phyloP scores from a whole-genome alignment of 2,113 vertebrate genomes.

The Prietella phreatophila region DNA sequence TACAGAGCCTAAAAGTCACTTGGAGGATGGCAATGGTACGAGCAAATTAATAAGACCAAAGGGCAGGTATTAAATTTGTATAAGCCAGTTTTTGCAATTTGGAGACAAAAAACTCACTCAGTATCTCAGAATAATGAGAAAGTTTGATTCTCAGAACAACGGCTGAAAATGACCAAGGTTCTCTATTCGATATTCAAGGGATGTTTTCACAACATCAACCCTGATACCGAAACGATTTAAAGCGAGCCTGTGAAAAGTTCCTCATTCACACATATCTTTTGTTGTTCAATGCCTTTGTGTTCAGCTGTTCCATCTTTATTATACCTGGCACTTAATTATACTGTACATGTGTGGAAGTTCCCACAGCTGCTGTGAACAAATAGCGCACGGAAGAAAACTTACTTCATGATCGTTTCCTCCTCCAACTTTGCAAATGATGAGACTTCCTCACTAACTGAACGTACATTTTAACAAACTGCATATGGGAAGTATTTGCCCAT shows the following conservation, averaged over 20 bases:
- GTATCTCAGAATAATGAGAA: not conserved
- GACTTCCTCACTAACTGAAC: not conserved
- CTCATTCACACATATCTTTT: not conserved
- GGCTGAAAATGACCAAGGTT: not conserved
- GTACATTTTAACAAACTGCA: not conserved
- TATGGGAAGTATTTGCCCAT: not conserved
- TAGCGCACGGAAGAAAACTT: not conserved
- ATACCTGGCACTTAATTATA: conserved; percentile 6
- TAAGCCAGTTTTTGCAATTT: not conserved
- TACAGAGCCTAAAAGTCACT: not conserved
- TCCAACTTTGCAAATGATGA: not conserved
- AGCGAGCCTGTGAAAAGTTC: not conserved
- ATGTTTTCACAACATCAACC: not conserved
- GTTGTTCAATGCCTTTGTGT: not conserved
- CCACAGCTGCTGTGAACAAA: not conserved
- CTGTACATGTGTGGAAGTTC: not conserved
- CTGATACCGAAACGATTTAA: not conserved
- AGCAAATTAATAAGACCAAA: not conserved
- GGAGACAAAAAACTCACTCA: no score
- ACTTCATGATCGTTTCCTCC: not conserved
- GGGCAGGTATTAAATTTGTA: conserved; percentile 1
- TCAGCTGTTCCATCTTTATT: not conserved
- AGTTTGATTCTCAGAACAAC: conserved; percentile 4
- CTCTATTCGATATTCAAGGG: not conserved
- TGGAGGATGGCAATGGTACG: not conserved